Evolutionary conservation across 2,113 vertebrate species (phyloP).

Genomic region (Macrotis lagotis): DNA sequence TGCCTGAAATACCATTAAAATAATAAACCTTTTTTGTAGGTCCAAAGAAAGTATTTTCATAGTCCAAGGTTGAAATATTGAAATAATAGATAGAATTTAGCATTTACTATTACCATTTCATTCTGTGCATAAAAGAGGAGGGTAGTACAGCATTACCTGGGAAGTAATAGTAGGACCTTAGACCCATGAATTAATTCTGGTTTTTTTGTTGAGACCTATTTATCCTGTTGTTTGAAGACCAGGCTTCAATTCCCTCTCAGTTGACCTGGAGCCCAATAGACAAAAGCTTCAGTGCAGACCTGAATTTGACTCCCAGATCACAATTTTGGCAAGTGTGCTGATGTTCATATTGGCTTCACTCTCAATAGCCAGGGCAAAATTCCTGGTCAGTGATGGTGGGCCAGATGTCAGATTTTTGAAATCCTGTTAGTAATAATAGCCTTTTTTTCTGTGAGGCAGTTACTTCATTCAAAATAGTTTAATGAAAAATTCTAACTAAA

Average conservation of each 20-base stretch:
- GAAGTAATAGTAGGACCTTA: background rate
- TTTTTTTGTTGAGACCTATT: background rate
- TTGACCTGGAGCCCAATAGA: background rate
- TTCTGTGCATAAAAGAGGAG: background rate
- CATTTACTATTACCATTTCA: background rate
- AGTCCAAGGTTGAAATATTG: background rate
- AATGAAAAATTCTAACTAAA: conserved; percentile 4
- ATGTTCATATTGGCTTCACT: background rate
- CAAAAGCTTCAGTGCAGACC: background rate
- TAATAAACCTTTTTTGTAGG: background rate
- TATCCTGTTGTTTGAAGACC: background rate
- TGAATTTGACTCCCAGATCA: background rate
- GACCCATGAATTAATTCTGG: background rate
- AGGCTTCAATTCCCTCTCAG: background rate
- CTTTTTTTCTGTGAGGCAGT: background rate
- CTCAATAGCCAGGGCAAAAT: conserved; percentile 49
- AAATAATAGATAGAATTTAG: background rate
- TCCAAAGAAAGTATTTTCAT: background rate
- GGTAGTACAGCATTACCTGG: background rate
- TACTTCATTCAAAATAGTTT: background rate
- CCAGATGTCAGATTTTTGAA: background rate
- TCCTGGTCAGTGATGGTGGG: background rate
- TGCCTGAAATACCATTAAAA: background rate
- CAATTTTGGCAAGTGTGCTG: background rate
- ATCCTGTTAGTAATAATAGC: background rate